phyloP scores from a whole-genome alignment of 1,140 invertebrate species.

The Anastatus disparis region DNA sequence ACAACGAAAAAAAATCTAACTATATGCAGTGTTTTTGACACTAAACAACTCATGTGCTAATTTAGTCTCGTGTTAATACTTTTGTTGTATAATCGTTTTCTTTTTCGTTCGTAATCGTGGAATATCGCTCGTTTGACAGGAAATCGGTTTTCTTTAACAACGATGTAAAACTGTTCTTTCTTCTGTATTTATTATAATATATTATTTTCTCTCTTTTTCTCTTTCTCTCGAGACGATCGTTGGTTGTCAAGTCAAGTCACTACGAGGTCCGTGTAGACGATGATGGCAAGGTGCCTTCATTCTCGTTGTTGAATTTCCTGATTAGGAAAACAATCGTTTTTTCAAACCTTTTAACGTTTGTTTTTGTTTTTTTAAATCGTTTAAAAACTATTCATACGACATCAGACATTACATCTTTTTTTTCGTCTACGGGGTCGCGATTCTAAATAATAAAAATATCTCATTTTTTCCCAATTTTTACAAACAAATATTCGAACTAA shows the following conservation, averaged over 20 bases:
- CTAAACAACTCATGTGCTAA: no score
- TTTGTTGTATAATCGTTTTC: not conserved
- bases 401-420: no score
- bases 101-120: not conserved
- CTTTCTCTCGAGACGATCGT: conserved; percentile 35
- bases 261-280: conserved; percentile 40
- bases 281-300: conserved; percentile 51
- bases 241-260: not conserved
- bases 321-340: conserved; percentile 56
- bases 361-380: not conserved
- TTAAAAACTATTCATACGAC: no score
- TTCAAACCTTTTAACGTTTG: conserved; percentile 43
- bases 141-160: not conserved
- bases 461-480: no score
- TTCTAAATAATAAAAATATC: no score
- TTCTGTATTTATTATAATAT: no score
- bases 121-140: not conserved
- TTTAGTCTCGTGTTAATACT: no score
- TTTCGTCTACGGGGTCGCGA: no score
- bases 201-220: conserved; percentile 31
- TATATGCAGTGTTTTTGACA: no score
- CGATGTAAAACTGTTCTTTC: no score
- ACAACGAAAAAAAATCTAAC: no score
- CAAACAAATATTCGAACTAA: no score
- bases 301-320: conserved; percentile 61